Base-by-base conservation (phyloP, 1,140 invertebrate genomes). In the Achatina immaculata region DNA sequence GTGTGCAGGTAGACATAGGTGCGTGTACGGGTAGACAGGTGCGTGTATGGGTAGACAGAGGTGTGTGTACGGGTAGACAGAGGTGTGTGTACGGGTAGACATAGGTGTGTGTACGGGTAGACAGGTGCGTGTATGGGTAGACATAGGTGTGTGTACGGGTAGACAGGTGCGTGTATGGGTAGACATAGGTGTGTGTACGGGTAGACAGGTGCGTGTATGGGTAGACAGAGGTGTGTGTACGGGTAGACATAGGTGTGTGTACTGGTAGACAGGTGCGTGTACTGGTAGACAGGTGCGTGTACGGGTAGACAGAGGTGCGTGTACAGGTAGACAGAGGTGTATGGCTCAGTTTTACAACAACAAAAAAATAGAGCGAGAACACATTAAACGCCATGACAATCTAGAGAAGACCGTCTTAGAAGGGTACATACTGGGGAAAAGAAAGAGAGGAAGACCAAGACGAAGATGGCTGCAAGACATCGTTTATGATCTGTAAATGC, bases 1-100 rank as follows among this genome's bases (percentile, higher is more conserved):
- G 40, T 38, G n/a, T 38, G 42, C 69, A 72, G 34, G 40, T 24
- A 72, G 31, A 72, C 69, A 72, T 42, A 72, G 24, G 40, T 42
- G 40, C 38, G 40, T 42, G 40, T 42, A 72, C 38, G 40, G 24
- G 40, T 42, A 36, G 31, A 36, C 38, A 7, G 24, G 40, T 42
- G 40, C 38, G 40, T 42, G 40, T 4, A 31, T 38, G 24, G 11
- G 40, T 42, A 72, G 24, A 72, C n/a, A 72, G 11, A 72, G 0
- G 40, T 42, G 40, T 42, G 40, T 42, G 40, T 42, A 31, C 38
- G 40, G 9, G 14, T 68, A 28, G 31, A 14, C 48, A 24, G 65
- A 14, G 11, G 24, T 24, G 24, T 51, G 24, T 14, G 11, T 51
- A 51, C 24, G 11, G 11, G 11, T 51, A 14, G 24, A 14, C 48